phyloP scores from a whole-genome alignment of 2,797 vertebrate species.

The Helarctos malayanus region DNA sequence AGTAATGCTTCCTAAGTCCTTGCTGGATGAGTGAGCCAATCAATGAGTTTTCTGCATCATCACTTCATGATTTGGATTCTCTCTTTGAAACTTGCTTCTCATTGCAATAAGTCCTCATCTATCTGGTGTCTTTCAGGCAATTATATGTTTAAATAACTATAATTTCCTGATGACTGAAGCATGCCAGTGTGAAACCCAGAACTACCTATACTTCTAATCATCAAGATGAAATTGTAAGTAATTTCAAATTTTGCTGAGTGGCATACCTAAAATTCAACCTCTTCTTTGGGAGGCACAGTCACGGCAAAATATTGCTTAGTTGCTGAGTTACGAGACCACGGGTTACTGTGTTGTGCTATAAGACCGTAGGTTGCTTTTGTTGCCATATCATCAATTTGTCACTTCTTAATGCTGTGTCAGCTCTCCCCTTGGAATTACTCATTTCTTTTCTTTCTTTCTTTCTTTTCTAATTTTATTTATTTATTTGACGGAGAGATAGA shows the following conservation, averaged over 20 bases:
- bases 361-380: no score
- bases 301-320: neutral
- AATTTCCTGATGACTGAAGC: slow-evolving; percentile 20
- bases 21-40: neutral
- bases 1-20: neutral
- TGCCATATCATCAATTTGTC: neutral
- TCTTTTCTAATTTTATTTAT: no score
- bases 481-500: no score
- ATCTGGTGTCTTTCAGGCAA: slow-evolving; percentile 24
- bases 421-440: neutral
- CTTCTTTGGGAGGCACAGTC: neutral
- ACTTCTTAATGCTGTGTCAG: neutral
- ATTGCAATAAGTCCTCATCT: neutral
- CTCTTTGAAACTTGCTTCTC: neutral
- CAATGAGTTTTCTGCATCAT: neutral
- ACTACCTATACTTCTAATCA: neutral
- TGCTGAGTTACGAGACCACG: neutral
- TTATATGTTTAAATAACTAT: slow-evolving; percentile 40
- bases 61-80: neutral
- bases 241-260: slow-evolving; percentile 48
- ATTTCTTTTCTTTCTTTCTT: neutral
- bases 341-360: no score
- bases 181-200: neutral
- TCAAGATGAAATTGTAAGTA: slow-evolving; percentile 1
- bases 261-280: neutral